These are phyloP conservation scores for Cyprinodon tularosa DNA, from an alignment of 2,113 vertebrate genomes.

Conservation along the genomic window DNA sequence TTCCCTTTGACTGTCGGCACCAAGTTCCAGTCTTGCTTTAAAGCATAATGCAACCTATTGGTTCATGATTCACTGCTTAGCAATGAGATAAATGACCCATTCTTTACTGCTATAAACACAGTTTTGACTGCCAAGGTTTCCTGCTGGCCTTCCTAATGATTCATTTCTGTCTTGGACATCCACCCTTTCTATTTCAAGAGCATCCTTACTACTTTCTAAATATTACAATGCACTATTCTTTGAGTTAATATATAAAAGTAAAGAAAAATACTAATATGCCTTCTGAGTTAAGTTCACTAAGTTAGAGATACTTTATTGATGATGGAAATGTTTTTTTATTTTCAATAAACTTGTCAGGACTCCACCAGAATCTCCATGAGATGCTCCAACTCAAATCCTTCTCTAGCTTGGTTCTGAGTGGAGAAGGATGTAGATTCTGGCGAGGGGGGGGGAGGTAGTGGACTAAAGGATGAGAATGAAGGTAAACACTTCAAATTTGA, in stretches of 20 bases:
- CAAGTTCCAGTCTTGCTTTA: slow-evolving; percentile 21
- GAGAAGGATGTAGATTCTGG: slow-evolving; percentile 45
- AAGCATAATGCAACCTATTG: not conserved
- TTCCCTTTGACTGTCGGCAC: not conserved
- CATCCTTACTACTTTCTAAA: slow-evolving; percentile 23
- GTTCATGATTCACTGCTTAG: slow-evolving; percentile 23
- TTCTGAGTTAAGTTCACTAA: slow-evolving; percentile 10
- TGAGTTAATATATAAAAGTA: not conserved
- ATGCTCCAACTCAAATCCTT: slow-evolving; percentile 81
- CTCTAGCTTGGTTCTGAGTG: slow-evolving; percentile 49
- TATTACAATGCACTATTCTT: not conserved
- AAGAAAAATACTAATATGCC: not conserved
- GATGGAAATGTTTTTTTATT: not conserved
- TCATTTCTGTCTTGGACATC: slow-evolving; percentile 18
- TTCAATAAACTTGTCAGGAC: slow-evolving; percentile 59
- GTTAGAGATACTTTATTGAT: not conserved
- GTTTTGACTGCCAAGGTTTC: not conserved
- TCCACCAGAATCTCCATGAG: slow-evolving; percentile 83
- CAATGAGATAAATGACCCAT: not conserved
- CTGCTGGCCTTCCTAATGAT: not conserved
- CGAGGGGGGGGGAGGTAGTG: slow-evolving; percentile 4
- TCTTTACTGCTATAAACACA: not conserved
- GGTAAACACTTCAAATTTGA: slow-evolving; percentile 58
- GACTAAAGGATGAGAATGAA: slow-evolving; percentile 52
- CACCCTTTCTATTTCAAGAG: slow-evolving; percentile 11